These are phyloP conservation scores for Sphaerophoria taeniata DNA, from an alignment of 2,888 invertebrate species.

Conservation along the genomic window DNA sequence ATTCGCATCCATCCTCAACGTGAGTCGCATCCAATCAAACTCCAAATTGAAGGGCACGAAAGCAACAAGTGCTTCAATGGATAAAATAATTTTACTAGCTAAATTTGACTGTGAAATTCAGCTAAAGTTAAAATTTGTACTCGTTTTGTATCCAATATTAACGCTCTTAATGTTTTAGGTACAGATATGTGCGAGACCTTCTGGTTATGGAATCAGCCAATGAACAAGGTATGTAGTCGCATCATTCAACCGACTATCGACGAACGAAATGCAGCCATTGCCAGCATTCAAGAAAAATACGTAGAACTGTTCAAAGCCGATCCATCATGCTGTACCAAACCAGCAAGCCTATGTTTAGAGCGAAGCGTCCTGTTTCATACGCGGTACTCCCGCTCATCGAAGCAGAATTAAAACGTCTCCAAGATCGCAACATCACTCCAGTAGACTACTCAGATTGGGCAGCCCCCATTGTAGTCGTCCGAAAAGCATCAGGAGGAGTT, in stretches of 20 bases:
- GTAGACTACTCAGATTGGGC: too few relatives aligned
- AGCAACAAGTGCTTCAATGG: constrained; percentile 34
- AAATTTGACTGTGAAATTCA: constrained; percentile 45
- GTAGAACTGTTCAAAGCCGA: constrained; percentile 16
- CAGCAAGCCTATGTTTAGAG: too few relatives aligned
- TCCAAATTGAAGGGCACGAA: constrained; percentile 36
- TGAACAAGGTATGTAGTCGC: neutral
- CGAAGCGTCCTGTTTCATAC: too few relatives aligned
- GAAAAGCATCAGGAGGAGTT: too few relatives aligned
- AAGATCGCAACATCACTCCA: too few relatives aligned
- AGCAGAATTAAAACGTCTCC: too few relatives aligned
- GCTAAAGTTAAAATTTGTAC: constrained; percentile 24
- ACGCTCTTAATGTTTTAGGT: constrained; percentile 6
- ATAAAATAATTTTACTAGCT: constrained; percentile 27
- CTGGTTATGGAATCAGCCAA: neutral
- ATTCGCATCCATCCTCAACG: constrained; percentile 1
- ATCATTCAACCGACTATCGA: constrained; percentile 12
- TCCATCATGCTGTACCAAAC: constrained; percentile 1
- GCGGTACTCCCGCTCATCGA: neutral
- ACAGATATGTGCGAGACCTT: neutral
- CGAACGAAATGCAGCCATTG: constrained; percentile 16
- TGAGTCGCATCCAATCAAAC: neutral
- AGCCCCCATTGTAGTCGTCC: too few relatives aligned
- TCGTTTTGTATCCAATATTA: constrained; percentile 34
- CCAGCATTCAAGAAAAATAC: constrained; percentile 13